Conservation (phyloP, 2,113 vertebrate species). For the Saccopteryx leptura region DNA sequence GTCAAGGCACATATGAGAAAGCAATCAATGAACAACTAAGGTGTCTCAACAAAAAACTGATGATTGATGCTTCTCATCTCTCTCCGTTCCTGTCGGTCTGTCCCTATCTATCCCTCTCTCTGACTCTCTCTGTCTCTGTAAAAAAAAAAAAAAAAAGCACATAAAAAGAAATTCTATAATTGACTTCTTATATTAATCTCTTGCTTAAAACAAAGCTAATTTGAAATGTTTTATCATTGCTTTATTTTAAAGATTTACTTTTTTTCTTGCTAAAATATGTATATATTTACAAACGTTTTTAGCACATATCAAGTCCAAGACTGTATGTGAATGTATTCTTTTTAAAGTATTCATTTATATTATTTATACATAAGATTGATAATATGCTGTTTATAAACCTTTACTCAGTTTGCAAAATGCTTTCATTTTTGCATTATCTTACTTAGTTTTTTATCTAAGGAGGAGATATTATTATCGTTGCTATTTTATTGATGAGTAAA, state of each 20-base stretch:
- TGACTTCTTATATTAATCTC: neutral
- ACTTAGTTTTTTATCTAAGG: slow-evolving; percentile 5
- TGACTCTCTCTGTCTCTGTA: no score
- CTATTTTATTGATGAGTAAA: slow-evolving; percentile 65
- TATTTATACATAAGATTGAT: neutral
- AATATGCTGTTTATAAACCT: neutral
- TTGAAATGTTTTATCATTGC: neutral
- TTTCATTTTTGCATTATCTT: slow-evolving; percentile 51
- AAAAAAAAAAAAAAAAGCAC: neutral
- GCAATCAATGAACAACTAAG: no score
- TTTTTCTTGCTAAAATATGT: slow-evolving; percentile 1
- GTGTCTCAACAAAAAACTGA: no score
- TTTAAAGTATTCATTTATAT: neutral
- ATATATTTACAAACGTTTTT: slow-evolving; percentile 8
- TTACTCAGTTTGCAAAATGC: neutral
- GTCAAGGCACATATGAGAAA: no score
- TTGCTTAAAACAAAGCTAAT: slow-evolving; percentile 41
- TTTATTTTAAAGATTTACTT: slow-evolving; percentile 43
- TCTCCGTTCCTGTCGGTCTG: no score
- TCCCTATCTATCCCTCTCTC: no score
- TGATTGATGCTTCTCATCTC: no score
- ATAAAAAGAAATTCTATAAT: slow-evolving; percentile 33
- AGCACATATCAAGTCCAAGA: neutral
- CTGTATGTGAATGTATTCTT: neutral
- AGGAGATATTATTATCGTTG: slow-evolving; percentile 7